phyloP scores from a whole-genome alignment of 2,797 vertebrate genomes.

The Scarus forsteni region DNA sequence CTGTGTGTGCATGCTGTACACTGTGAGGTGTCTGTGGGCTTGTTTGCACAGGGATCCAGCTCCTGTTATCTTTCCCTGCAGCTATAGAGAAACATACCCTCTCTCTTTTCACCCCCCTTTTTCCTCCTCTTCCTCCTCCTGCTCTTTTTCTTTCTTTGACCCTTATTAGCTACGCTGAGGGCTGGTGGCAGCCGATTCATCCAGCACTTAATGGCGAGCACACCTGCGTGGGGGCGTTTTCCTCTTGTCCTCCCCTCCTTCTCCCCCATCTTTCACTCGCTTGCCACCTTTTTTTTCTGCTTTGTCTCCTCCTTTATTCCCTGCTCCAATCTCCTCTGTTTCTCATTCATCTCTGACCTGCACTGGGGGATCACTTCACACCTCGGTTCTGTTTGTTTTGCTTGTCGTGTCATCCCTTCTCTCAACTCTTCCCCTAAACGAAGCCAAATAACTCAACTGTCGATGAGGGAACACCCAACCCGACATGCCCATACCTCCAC shows the following conservation, averaged over 20 bases:
- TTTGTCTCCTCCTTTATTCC: slow-evolving; percentile 21
- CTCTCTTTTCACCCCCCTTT: slow-evolving; percentile 51
- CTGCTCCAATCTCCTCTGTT: slow-evolving; percentile 41
- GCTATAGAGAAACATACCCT: slow-evolving; percentile 71
- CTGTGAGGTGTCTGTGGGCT: slow-evolving; percentile 67
- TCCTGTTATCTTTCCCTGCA: slow-evolving; percentile 78
- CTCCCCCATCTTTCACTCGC: slow-evolving; percentile 53
- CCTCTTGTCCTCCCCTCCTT: slow-evolving; percentile 29
- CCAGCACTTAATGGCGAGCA: slow-evolving; percentile 56
- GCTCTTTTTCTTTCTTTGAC: slow-evolving; percentile 69
- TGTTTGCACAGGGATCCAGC: slow-evolving; percentile 81
- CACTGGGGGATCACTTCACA: slow-evolving; percentile 82
- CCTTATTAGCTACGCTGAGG: slow-evolving; percentile 71
- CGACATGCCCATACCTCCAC: slow-evolving; percentile 51
- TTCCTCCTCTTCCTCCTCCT: slow-evolving; percentile 9
- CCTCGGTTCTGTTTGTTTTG: slow-evolving; percentile 87
- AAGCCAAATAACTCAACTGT: slow-evolving; percentile 81
- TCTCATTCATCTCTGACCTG: slow-evolving; percentile 75
- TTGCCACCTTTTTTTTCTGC: slow-evolving; percentile 23
- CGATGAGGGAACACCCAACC: slow-evolving; percentile 68
- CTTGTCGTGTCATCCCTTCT: slow-evolving; percentile 81
- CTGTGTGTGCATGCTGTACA: slow-evolving; percentile 20
- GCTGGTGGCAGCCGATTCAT: slow-evolving; percentile 72
- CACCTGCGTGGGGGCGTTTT: slow-evolving; percentile 74
- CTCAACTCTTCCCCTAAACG: slow-evolving; percentile 46